Conservation (phyloP, 2,797 vertebrate genomes). For the Myripristis murdjan region DNA sequence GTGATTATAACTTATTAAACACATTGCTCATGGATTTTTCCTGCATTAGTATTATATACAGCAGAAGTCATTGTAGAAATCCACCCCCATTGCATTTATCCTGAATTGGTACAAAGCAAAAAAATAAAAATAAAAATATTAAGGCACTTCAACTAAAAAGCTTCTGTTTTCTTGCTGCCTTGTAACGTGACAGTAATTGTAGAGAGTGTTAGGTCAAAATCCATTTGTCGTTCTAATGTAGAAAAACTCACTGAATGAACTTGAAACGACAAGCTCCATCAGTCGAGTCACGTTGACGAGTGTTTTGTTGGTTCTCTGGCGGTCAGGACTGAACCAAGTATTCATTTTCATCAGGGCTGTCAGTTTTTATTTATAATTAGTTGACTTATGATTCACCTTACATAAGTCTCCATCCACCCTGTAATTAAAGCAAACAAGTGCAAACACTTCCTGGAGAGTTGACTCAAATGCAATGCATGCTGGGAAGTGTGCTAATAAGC, state of each 20-base stretch:
- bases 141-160: slow-evolving; percentile 68
- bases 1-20: slow-evolving; percentile 39
- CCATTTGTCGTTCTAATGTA: no score
- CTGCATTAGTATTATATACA: slow-evolving; percentile 13
- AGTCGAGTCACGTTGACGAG: no score
- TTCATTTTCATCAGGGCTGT: no score
- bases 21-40: slow-evolving; percentile 3
- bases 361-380: no score
- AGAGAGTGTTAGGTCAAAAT: not conserved
- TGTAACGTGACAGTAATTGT: not conserved
- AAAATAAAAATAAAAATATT: no score
- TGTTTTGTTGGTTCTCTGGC: no score
- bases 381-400: no score
- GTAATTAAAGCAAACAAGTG: not conserved
- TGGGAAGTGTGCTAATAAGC: not conserved
- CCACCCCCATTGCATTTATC: not conserved
- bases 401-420: not conserved
- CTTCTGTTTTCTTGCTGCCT: not conserved
- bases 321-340: no score
- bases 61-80: slow-evolving; percentile 62
- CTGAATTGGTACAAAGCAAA: not conserved
- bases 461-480: not conserved
- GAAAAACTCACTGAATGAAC: no score
- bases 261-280: no score
- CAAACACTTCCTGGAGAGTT: not conserved